phyloP scores from a whole-genome alignment of 2,113 vertebrate species.

The Taurulus bubalis region DNA sequence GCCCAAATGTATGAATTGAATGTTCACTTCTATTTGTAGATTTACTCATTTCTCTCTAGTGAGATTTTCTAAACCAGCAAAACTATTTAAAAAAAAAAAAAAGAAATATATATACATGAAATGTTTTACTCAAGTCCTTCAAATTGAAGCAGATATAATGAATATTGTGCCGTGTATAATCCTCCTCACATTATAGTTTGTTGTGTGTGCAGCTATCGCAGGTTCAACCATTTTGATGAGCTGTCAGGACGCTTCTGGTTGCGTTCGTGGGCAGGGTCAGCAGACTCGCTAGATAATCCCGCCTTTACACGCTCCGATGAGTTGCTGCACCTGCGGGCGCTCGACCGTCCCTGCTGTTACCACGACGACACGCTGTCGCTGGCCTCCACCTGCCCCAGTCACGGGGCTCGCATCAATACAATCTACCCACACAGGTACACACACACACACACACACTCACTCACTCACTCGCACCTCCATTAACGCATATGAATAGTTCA shows the following conservation, averaged over 20 bases:
- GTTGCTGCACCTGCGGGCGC: slow-evolving; percentile 85
- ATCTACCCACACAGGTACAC: slow-evolving; percentile 82
- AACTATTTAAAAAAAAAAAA: not conserved
- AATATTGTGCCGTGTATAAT: not conserved
- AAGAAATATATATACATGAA: not conserved
- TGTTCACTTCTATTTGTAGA: not conserved
- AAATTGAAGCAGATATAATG: not conserved
- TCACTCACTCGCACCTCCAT: not conserved
- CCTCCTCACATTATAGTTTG: not conserved
- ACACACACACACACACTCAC: not conserved
- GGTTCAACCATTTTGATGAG: slow-evolving; percentile 92
- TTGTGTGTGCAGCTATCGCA: slow-evolving; percentile 83
- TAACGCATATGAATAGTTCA: not conserved
- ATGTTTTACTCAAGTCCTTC: not conserved
- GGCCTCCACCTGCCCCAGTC: slow-evolving; percentile 81
- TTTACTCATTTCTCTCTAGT: not conserved
- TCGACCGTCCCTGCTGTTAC: slow-evolving; percentile 86
- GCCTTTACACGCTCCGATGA: slow-evolving; percentile 90
- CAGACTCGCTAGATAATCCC: slow-evolving; percentile 88
- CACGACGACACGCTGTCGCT: slow-evolving; percentile 83
- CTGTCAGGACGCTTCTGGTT: slow-evolving; percentile 89
- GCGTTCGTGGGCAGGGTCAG: slow-evolving; percentile 82
- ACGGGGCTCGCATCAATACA: slow-evolving; percentile 77
- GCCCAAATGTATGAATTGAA: not conserved
- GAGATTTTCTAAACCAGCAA: not conserved